Conservation (phyloP, 1,140 invertebrate genomes). For the Caenorhabditis inopinata region DNA sequence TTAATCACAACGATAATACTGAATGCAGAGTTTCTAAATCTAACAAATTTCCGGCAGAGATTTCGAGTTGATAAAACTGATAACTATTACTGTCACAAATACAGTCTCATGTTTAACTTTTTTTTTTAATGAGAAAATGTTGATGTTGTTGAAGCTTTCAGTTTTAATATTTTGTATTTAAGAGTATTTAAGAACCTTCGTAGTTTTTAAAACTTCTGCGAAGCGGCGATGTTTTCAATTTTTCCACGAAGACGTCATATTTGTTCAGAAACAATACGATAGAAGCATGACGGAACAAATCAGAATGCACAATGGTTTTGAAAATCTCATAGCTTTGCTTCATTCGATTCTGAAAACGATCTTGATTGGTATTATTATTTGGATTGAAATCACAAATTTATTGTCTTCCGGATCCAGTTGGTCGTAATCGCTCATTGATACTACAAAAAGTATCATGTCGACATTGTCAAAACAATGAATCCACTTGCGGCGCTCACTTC, state of each 20-base stretch:
- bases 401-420: conserved; percentile 68
- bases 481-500: conserved; percentile 63
- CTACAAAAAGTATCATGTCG: conserved; percentile 68
- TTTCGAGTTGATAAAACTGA: too few species aligned
- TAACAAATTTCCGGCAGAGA: too few species aligned
- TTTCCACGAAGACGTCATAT: conserved; percentile 47
- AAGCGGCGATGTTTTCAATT: conserved; percentile 40
- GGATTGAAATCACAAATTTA: neutral
- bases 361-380: neutral
- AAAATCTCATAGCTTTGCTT: conserved; percentile 49
- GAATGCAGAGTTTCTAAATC: too few species aligned
- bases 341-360: conserved; percentile 47
- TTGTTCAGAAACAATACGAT: conserved; percentile 52
- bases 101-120: too few species aligned
- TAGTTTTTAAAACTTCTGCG: conserved; percentile 39
- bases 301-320: conserved; percentile 45
- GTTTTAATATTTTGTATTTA: too few species aligned
- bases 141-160: too few species aligned
- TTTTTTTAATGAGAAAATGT: too few species aligned
- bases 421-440: conserved; percentile 69
- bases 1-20: too few species aligned
- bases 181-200: too few species aligned
- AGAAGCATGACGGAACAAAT: conserved; percentile 44
- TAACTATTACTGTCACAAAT: too few species aligned
- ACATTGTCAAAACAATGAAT: conserved; percentile 69